These are phyloP conservation scores for Chunga burmeisteri DNA, from an alignment of 2,113 vertebrate genomes.

Conservation along the genomic window DNA sequence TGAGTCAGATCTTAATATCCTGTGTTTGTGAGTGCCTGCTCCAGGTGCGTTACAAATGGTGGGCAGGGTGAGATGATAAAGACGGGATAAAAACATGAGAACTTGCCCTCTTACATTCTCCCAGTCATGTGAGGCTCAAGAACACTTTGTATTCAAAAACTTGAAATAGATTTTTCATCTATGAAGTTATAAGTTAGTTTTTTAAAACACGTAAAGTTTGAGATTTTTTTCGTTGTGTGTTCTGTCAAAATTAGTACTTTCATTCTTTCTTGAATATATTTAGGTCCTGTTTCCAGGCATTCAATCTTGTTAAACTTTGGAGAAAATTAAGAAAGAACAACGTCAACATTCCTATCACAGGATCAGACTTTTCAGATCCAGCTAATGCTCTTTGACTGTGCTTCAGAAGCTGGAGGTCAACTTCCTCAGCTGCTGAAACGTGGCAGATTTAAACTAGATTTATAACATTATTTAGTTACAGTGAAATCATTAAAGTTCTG, in stretches of 20 bases:
- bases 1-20: background rate
- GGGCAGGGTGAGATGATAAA: background rate
- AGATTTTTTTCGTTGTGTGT: background rate
- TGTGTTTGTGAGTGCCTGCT: background rate
- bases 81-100: background rate
- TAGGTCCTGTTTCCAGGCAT: background rate
- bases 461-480: background rate
- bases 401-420: background rate
- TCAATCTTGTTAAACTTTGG: background rate
- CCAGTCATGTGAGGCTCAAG: background rate
- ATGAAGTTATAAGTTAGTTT: background rate
- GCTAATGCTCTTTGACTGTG: background rate
- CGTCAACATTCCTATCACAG: background rate
- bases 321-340: background rate
- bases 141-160: background rate
- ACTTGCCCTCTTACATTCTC: background rate
- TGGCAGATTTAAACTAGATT: background rate
- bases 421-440: background rate
- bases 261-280: background rate
- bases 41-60: fast-evolving
- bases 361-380: background rate
- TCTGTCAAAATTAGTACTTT: background rate
- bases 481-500: background rate
- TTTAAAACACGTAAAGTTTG: background rate
- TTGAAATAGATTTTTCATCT: background rate